Base-by-base conservation (phyloP, 1,140 invertebrate species). In the Tetragonula clypearis region DNA sequence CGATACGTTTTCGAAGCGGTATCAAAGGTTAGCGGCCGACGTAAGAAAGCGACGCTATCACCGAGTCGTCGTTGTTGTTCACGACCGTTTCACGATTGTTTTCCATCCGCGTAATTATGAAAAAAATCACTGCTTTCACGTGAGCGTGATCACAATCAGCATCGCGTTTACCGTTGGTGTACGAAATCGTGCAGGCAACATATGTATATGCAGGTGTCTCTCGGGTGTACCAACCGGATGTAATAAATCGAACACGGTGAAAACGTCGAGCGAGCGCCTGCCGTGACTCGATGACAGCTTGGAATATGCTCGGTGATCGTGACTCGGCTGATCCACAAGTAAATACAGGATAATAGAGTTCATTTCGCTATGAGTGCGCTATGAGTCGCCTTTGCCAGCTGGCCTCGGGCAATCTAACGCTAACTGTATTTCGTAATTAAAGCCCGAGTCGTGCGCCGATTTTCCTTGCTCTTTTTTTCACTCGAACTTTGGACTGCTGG, bases 161-260 rank as follows among this genome's bases (percentile, higher is more conserved):
- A 30, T 81, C 60, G 19, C 77, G 19, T 66, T 78, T 74, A 74
- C 49, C 71, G 80, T 84, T 49, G 17, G 71, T 53, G 49, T 15
- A 85, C 49, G 30, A 23, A 81, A 85, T 85, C 83, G 83, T 85
- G 83, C 78, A 23, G 26, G n/a, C 75, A 84, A 79, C 83, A 81
- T 66, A 72, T 85, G 81, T 79, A 74, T 79, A 88, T 81, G 85
- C 89, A 88, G 85, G 87, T 88, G 89, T 89, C 86, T 89, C 86
- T 84, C 85, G 75, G 77, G 75, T 84, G 84, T 65, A 87, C 79
- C 66, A 90, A 84, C 89, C 89, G 89, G 89, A 90, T 90, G 84
- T 90, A 87, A 90, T 90, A 90, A 90, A 90, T 90, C 88, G 85
- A 90, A 90, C 83, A 86, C 87, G 89, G 87, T 90, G 87, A 90